Percentiles rank a stretch among this genome's conserved stretches.
phyloP scores from a whole-genome alignment of 2,797 vertebrate genomes.

The Coccyzus lansbergi region DNA sequence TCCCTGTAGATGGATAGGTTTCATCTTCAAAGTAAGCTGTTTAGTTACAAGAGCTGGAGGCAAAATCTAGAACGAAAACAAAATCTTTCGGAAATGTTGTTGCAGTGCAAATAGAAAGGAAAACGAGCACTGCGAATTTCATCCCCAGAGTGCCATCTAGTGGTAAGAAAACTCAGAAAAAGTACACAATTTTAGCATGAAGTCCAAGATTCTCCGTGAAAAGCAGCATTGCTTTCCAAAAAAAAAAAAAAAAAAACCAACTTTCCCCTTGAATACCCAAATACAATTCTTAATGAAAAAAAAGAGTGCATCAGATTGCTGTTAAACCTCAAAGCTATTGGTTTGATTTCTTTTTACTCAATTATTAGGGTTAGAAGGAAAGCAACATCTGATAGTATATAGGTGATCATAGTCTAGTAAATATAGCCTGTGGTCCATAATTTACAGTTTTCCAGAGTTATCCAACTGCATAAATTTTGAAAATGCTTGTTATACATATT shows the following conservation, averaged over 20 bases:
- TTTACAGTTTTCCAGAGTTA: background rate
- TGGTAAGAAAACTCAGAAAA: conserved; percentile 10
- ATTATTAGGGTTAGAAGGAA: background rate
- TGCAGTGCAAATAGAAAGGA: background rate
- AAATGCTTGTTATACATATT: background rate
- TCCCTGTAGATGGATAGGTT: background rate
- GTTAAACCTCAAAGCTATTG: background rate
- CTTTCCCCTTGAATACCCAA: background rate
- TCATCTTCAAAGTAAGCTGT: background rate
- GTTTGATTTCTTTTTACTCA: background rate
- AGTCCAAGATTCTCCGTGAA: background rate
- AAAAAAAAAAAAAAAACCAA: too few relatives aligned
- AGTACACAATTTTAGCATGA: fast-evolving
- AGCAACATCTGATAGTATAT: background rate
- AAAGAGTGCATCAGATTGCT: background rate
- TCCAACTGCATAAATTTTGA: background rate
- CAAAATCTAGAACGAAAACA: background rate
- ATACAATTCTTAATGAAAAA: background rate
- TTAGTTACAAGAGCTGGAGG: background rate
- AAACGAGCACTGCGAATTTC: background rate
- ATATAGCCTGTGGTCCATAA: background rate
- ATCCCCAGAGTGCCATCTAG: conserved; percentile 50
- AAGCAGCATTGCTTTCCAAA: background rate
- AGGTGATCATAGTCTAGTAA: background rate
- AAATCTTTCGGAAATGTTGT: background rate